These are phyloP conservation scores for Hydractinia echinata DNA, from an alignment of 30 jellyfish, hydroid and myxozoan species.

Conservation along the genomic window DNA sequence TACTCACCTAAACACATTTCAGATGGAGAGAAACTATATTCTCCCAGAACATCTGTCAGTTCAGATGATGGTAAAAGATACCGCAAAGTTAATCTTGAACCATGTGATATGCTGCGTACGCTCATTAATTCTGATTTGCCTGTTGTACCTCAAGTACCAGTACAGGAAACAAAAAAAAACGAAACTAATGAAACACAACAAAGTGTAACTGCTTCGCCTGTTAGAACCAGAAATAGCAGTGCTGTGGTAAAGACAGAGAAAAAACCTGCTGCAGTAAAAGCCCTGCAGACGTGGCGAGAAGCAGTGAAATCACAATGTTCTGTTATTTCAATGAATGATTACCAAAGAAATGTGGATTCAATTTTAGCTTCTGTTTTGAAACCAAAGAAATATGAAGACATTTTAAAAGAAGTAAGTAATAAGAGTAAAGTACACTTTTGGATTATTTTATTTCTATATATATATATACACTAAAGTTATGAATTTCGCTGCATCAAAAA, in stretches of 20 bases:
- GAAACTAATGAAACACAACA: not conserved
- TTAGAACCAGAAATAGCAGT: not conserved
- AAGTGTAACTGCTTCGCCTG: not conserved
- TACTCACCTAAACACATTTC: conserved; percentile 33
- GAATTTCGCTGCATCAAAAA: no score
- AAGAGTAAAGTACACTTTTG: no score
- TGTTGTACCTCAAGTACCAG: not conserved
- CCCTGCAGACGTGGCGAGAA: conserved; percentile 1
- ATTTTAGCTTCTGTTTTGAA: not conserved
- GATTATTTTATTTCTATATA: no score
- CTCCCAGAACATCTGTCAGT: conserved; percentile 23
- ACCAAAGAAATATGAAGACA: not conserved
- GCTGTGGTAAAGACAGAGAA: not conserved
- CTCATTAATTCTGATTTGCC: conserved; percentile 29
- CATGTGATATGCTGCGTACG: conserved; percentile 33
- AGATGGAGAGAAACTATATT: conserved; percentile 20
- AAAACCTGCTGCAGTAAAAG: not conserved
- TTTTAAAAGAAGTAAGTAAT: not conserved
- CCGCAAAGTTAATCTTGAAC: conserved; percentile 45
- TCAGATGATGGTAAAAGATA: not conserved
- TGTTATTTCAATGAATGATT: not conserved
- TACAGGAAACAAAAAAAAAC: not conserved
- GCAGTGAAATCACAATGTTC: conserved; percentile 13
- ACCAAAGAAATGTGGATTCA: not conserved
- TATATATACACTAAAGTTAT: no score